Evolutionary conservation across 1,140 invertebrate species (phyloP).

Genomic region (Bradynema listronoti): DNA sequence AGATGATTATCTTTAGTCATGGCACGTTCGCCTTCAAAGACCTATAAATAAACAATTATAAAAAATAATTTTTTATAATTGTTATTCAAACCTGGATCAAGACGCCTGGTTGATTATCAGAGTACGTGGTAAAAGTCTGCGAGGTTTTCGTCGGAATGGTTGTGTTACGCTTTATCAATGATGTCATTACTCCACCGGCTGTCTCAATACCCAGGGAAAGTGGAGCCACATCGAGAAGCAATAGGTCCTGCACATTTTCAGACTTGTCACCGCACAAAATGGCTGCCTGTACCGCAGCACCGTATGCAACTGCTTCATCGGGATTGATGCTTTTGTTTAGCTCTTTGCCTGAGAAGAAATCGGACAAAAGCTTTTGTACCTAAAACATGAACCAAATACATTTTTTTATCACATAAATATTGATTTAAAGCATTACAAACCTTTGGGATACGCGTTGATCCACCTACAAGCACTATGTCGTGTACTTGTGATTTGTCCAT

Average conservation of each 20-base stretch:
- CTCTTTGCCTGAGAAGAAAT: slow-evolving; percentile 82
- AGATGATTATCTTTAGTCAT: slow-evolving; percentile 38
- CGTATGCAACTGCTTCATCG: slow-evolving; percentile 60
- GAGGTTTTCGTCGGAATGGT: slow-evolving; percentile 44
- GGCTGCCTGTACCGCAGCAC: slow-evolving; percentile 70
- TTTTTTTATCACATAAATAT: no score
- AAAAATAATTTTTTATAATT: no score
- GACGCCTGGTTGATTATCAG: slow-evolving; percentile 39
- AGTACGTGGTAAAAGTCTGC: slow-evolving; percentile 43
- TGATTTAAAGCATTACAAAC: no score
- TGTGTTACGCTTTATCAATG: slow-evolving; percentile 80
- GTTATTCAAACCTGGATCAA: slow-evolving; percentile 24
- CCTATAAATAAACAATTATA: slow-evolving; percentile 16
- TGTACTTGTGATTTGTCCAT: slow-evolving; percentile 80
- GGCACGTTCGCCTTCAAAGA: slow-evolving; percentile 41
- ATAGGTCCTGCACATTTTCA: slow-evolving; percentile 83
- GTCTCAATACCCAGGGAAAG: slow-evolving; percentile 92
- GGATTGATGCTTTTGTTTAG: slow-evolving; percentile 74
- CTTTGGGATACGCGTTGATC: slow-evolving; percentile 93
- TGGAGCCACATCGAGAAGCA: slow-evolving; percentile 86
- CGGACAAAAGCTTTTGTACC: slow-evolving; percentile 75
- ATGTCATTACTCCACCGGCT: slow-evolving; percentile 91
- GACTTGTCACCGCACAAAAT: slow-evolving; percentile 89
- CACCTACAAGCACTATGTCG: slow-evolving; percentile 91
- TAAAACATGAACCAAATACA: no score